A percentile compares a stretch with the other conserved stretches of the same genome.
Evolutionary conservation across 2,113 vertebrate genomes (phyloP).

Genomic region (Halichoeres trimaculatus): DNA sequence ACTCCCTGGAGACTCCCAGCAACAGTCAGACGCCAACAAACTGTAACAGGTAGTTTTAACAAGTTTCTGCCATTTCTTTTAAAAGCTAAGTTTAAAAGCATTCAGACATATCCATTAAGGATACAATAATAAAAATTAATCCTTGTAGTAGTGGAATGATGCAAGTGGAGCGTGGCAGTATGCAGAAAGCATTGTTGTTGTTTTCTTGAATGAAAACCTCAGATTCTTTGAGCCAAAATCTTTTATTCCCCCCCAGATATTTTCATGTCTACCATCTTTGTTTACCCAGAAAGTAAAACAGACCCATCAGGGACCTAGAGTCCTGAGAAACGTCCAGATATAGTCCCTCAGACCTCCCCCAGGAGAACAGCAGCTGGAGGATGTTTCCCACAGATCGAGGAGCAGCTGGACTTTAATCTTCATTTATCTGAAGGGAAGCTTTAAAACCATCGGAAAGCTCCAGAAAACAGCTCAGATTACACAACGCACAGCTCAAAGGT

Average conservation of each 20-base stretch:
- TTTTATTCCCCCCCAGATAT: background rate
- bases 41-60: background rate
- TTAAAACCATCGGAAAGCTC: background rate
- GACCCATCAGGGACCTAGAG: background rate
- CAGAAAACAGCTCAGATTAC: conserved; percentile 19
- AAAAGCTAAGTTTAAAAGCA: no score
- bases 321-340: conserved; percentile 56
- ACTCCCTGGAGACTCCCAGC: conserved; percentile 9
- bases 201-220: background rate
- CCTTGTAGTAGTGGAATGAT: no score
- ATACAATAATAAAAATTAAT: no score
- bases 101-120: no score
- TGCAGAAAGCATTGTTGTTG: background rate
- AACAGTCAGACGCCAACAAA: background rate
- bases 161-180: no score
- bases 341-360: conserved; percentile 5
- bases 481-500: conserved; percentile 40
- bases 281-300: background rate
- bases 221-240: no score
- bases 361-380: conserved; percentile 9
- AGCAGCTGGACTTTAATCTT: conserved; percentile 52
- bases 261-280: background rate
- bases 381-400: conserved; percentile 39
- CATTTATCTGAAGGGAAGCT: conserved; percentile 5
- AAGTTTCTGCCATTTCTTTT: background rate